phyloP scores from a whole-genome alignment of 2,113 vertebrate genomes.

The Xenotilapia caudafasciata region DNA sequence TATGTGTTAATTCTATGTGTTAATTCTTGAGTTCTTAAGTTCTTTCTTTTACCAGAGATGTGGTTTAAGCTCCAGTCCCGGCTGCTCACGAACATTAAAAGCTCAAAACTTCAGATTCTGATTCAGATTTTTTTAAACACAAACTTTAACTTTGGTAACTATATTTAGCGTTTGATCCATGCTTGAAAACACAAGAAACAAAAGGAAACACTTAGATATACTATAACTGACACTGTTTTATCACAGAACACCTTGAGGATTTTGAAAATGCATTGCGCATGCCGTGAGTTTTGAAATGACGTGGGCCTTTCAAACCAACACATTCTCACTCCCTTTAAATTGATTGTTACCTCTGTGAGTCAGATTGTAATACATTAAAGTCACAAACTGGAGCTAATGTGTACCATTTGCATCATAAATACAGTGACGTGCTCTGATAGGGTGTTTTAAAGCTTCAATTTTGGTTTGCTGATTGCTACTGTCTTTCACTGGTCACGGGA shows the following conservation, averaged over 20 bases:
- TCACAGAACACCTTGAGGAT: neutral
- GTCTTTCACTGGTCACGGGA: neutral
- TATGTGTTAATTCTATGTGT: too few relatives aligned
- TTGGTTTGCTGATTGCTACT: neutral
- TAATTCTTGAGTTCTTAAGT: neutral
- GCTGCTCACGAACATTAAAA: neutral
- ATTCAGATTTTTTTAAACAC: neutral
- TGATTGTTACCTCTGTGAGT: neutral
- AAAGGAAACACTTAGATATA: neutral
- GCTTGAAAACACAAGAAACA: neutral
- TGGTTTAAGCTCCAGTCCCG: neutral
- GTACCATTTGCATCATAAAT: neutral
- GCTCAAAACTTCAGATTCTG: neutral
- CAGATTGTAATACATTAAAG: neutral
- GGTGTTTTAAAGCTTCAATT: neutral
- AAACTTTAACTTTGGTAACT: neutral
- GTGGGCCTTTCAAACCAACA: neutral
- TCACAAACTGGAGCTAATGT: neutral
- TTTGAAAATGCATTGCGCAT: neutral
- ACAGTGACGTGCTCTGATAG: neutral
- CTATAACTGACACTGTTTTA: neutral
- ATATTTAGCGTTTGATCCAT: neutral
- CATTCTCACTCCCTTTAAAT: neutral
- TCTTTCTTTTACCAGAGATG: neutral
- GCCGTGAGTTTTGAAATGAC: neutral